Evolutionary conservation across 2,113 vertebrate species (phyloP), one percentile per base, ranked within the genome.

Genomic region (Strix uralensis): DNA sequence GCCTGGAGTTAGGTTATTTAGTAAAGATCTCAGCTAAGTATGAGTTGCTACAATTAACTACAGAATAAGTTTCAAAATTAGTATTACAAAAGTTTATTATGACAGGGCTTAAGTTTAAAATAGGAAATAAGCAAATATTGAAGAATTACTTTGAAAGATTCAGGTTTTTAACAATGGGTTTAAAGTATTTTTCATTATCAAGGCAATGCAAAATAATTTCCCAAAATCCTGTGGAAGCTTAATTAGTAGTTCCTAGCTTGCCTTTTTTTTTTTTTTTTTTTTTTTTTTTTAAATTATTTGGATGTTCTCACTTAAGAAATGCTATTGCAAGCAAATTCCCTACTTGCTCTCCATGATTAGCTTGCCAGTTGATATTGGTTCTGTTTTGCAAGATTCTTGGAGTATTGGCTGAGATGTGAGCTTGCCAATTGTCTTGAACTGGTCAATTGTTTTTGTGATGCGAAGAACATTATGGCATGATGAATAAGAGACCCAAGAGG

Each of bases 401-500:
- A 52, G 40, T 38, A 18, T 42, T 17, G 51, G 51, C 30, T 83
- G 13, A 9, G 46, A 25, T 38, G 55, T 32, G 81, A 95, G 70
- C 40, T 82, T 14, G 3, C 58, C 85, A 17, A 1, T 42, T 79
- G 77, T 71, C 88, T 27, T 80, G 47, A 79, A 49, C 36, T 65
- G 73, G 61, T 65, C 88, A 89, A 84, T 92, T 61, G 44, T 82
- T 94, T 74, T 75, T 81, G 52, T n/a, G 70, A 58, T 55, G 57
- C 40, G 36, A 57, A 80, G 27, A 81, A 46, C 86, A 46, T 49
- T 13, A 67, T 80, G 88, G 80, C 30, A 15, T 2, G 67, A 57
- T 88, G 83, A 86, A 49, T 77, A 79, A 90, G 86, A 87, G 84
- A 92, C 91, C 74, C 96, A 49, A 20, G 92, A 79, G 92, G 70